Conservation (phyloP, 2,797 vertebrate genomes). For the Typhlichthys eigenmanni region DNA sequence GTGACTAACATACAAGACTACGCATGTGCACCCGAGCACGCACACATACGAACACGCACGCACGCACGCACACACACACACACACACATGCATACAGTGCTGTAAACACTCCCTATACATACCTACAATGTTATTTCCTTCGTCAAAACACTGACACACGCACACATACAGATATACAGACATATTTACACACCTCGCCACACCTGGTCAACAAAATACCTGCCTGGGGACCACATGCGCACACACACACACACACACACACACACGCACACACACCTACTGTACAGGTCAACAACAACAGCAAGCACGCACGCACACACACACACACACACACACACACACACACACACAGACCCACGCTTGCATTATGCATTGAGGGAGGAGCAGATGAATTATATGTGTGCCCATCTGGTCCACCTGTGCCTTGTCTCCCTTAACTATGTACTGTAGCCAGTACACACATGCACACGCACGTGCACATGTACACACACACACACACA, state of each 20-base stretch:
- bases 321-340: slow-evolving; percentile 14
- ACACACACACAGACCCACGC: neutral
- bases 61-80: slow-evolving; percentile 8
- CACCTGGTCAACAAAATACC: slow-evolving; percentile 66
- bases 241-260: slow-evolving; percentile 1
- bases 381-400: neutral
- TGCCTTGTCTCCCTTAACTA: slow-evolving; percentile 4
- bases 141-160: slow-evolving; percentile 22
- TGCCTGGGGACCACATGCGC: slow-evolving; percentile 8
- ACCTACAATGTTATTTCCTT: neutral
- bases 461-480: slow-evolving; percentile 6
- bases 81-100: slow-evolving; percentile 17
- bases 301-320: neutral
- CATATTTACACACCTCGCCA: slow-evolving; percentile 13
- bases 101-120: neutral
- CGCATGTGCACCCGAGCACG: neutral
- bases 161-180: slow-evolving; percentile 15
- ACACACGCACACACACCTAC: slow-evolving; percentile 7
- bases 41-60: slow-evolving; percentile 7
- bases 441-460: neutral
- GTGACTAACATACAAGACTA: neutral
- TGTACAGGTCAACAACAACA: neutral
- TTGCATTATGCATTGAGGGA: slow-evolving; percentile 2
- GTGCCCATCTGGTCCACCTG: slow-evolving; percentile 11
- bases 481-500: slow-evolving; percentile 18